A percentile compares a stretch with the other conserved stretches of the same genome.
Evolutionary conservation across 1,140 invertebrate species (phyloP).

Genomic region (Eufriesea mexicana): DNA sequence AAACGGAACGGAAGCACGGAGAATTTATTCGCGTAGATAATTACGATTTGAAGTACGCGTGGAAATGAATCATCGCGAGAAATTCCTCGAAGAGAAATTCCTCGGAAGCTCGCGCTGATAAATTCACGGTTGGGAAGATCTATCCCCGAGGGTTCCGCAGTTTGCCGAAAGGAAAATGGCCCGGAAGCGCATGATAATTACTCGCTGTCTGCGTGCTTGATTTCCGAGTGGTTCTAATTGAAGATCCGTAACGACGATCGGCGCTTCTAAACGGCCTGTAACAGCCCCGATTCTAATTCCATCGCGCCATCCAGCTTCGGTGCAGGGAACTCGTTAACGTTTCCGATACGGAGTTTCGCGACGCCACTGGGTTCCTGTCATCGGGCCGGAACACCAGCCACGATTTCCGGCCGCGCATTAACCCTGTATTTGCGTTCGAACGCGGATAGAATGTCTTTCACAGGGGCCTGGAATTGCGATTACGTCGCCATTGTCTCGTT

Average conservation of each 20-base stretch:
- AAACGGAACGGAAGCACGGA: too few species aligned
- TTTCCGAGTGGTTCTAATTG: slow-evolving; percentile 31
- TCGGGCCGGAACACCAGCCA: slow-evolving; percentile 1
- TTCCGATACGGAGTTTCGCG: slow-evolving; percentile 33
- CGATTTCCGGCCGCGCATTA: slow-evolving; percentile 21
- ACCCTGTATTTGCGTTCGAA: slow-evolving; percentile 41
- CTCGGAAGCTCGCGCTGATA: too few species aligned
- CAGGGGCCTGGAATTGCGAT: slow-evolving; percentile 7
- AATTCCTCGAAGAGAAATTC: too few species aligned
- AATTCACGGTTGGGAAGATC: too few species aligned
- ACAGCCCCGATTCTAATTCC: slow-evolving; percentile 51
- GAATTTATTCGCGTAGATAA: too few species aligned
- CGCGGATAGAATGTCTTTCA: slow-evolving; percentile 15
- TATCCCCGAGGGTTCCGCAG: too few species aligned
- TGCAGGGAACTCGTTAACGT: slow-evolving; percentile 44
- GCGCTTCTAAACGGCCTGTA: slow-evolving; percentile 19
- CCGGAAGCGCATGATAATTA: slow-evolving; percentile 8
- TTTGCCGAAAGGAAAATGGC: background rate
- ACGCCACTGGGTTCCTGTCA: slow-evolving; percentile 13
- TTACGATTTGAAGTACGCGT: too few species aligned
- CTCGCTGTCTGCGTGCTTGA: background rate
- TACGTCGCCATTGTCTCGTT: slow-evolving; percentile 21
- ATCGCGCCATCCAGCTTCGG: background rate
- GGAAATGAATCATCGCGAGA: too few species aligned
- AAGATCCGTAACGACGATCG: slow-evolving; percentile 33